These are phyloP conservation scores for Leptocoma aspasia DNA, from an alignment of 2,113 vertebrate genomes.

Conservation along the genomic window DNA sequence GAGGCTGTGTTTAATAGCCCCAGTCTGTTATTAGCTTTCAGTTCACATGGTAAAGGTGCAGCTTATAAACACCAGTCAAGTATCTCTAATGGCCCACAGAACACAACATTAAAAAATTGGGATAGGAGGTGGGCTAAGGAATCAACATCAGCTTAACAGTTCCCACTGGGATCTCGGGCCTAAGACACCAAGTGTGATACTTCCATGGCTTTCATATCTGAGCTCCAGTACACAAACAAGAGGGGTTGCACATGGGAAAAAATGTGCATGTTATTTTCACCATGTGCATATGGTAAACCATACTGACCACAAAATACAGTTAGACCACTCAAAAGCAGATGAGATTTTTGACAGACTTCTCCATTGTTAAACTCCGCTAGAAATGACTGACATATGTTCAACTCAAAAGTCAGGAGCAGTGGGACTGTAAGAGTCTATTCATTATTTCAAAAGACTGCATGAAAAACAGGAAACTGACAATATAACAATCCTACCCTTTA, in stretches of 20 bases:
- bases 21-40: neutral
- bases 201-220: fast-evolving
- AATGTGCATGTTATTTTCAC: neutral
- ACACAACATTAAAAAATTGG: neutral
- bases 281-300: neutral
- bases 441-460: neutral
- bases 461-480: neutral
- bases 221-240: neutral
- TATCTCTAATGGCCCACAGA: neutral
- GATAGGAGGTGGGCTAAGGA: fast-evolving
- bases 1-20: neutral
- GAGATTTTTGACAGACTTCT: neutral
- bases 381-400: neutral
- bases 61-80: neutral
- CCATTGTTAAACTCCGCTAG: neutral
- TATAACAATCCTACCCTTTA: neutral
- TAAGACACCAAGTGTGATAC: fast-evolving
- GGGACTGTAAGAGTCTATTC: neutral
- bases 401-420: neutral
- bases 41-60: neutral
- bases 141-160: neutral
- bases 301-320: neutral
- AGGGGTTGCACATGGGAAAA: neutral
- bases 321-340: neutral
- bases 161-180: fast-evolving